These are phyloP conservation scores for Drosophila siamana DNA, from an alignment of 2,888 invertebrate genomes.

Conservation along the genomic window DNA sequence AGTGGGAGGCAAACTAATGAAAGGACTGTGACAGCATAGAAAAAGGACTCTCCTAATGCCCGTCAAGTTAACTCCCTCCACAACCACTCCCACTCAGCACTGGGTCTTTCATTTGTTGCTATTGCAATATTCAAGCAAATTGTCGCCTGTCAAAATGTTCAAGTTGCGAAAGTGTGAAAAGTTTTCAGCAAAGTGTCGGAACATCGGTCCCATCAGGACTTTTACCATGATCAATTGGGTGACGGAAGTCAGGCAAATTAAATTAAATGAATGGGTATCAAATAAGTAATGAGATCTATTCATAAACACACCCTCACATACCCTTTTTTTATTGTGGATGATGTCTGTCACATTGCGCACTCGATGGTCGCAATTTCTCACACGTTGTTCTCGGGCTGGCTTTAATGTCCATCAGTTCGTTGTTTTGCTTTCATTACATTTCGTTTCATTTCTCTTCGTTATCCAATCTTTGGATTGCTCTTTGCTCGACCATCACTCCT, in stretches of 20 bases:
- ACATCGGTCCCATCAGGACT: constrained; percentile 19
- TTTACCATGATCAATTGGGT: constrained; percentile 25
- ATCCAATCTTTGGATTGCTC: not conserved
- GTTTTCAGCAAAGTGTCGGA: constrained; percentile 40
- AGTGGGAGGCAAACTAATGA: constrained; percentile 66
- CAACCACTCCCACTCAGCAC: not conserved
- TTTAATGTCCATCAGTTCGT: not conserved
- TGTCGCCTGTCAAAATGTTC: constrained; percentile 76
- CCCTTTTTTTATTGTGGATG: not conserved
- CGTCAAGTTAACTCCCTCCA: constrained; percentile 37
- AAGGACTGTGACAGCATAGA: constrained; percentile 33
- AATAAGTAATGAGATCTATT: constrained; percentile 48
- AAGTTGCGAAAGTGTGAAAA: constrained; percentile 60
- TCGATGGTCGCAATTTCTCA: constrained; percentile 3
- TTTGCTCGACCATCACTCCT: not conserved
- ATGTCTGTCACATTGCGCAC: not conserved
- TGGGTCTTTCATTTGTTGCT: constrained; percentile 29
- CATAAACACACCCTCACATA: constrained; percentile 23
- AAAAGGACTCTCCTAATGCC: constrained; percentile 38
- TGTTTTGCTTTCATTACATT: not conserved
- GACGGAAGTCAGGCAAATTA: constrained; percentile 38
- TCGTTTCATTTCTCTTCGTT: not conserved
- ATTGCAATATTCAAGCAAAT: constrained; percentile 75
- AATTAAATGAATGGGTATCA: constrained; percentile 42
- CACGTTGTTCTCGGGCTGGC: not conserved